Evolutionary conservation across 2,113 vertebrate genomes (phyloP).

Genomic region (Porphyrio hochstetteri): DNA sequence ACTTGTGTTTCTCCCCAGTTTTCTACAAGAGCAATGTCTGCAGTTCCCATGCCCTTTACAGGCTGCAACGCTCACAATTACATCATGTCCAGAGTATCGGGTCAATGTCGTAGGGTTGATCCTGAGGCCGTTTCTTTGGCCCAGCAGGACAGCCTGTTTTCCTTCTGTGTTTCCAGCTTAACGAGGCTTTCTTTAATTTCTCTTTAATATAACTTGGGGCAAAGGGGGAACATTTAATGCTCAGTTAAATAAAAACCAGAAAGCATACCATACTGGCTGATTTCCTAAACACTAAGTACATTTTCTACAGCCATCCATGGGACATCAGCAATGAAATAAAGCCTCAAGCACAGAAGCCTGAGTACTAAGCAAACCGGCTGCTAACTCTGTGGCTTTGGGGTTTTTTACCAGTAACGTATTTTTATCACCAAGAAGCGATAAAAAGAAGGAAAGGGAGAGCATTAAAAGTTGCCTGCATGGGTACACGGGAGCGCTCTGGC

Average conservation of each 20-base stretch:
- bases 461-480: not conserved
- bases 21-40: not conserved
- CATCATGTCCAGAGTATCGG: not conserved
- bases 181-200: slow-evolving; percentile 39
- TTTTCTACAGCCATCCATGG: not conserved
- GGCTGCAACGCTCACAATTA: not conserved
- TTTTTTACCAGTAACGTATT: not conserved
- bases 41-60: not conserved
- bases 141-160: not conserved
- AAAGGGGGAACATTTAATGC: slow-evolving; percentile 20
- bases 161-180: not conserved
- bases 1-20: not conserved
- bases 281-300: slow-evolving; percentile 2
- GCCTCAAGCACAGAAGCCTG: not conserved
- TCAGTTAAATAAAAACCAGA: slow-evolving; percentile 7
- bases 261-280: not conserved
- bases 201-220: slow-evolving; percentile 39
- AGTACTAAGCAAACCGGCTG: not conserved
- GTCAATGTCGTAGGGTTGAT: not conserved
- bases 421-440: not conserved
- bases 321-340: not conserved
- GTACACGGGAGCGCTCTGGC: not conserved
- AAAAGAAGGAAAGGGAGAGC: not conserved
- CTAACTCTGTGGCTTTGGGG: not conserved
- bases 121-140: not conserved